These are phyloP conservation scores for Porphyrio hochstetteri DNA, from an alignment of 2,113 vertebrate species.

Conservation along the genomic window DNA sequence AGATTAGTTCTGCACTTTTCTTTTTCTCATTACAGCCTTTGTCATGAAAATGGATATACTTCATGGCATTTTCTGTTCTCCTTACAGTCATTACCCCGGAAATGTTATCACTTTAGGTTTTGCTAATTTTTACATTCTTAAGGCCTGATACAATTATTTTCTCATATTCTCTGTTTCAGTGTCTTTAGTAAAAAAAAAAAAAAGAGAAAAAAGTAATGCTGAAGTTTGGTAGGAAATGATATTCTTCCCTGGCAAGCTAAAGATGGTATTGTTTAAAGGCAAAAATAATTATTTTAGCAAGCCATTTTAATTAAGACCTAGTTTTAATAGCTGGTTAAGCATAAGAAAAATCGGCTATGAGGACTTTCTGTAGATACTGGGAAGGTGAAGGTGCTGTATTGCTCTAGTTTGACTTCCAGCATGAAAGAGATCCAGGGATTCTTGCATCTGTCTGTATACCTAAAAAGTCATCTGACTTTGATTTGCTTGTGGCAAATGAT, in stretches of 20 bases:
- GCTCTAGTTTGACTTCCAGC: not conserved
- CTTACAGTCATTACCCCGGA: slow-evolving; percentile 30
- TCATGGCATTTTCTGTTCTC: slow-evolving; percentile 56
- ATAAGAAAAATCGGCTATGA: not conserved
- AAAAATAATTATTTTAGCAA: not conserved
- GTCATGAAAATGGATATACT: slow-evolving; percentile 47
- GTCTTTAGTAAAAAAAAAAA: slow-evolving; percentile 19
- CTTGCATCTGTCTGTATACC: not conserved
- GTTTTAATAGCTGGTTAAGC: not conserved
- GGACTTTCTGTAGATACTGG: rapidly evolving
- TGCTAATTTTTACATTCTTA: slow-evolving; percentile 47
- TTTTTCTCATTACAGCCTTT: slow-evolving; percentile 56
- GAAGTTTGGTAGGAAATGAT: slow-evolving; percentile 38
- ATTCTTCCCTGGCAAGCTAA: slow-evolving; percentile 38
- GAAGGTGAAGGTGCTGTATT: not conserved
- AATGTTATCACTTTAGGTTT: slow-evolving; percentile 59
- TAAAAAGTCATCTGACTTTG: not conserved
- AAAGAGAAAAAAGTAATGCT: slow-evolving; percentile 2
- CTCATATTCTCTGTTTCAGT: slow-evolving; percentile 18
- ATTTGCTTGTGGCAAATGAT: not conserved
- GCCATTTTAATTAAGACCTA: not conserved
- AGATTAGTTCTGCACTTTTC: slow-evolving; percentile 52
- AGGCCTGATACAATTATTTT: slow-evolving; percentile 41
- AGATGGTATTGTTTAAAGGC: not conserved
- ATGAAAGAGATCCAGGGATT: not conserved